phyloP scores from a whole-genome alignment of 2,888 invertebrate species.

The Globia sparganii region DNA sequence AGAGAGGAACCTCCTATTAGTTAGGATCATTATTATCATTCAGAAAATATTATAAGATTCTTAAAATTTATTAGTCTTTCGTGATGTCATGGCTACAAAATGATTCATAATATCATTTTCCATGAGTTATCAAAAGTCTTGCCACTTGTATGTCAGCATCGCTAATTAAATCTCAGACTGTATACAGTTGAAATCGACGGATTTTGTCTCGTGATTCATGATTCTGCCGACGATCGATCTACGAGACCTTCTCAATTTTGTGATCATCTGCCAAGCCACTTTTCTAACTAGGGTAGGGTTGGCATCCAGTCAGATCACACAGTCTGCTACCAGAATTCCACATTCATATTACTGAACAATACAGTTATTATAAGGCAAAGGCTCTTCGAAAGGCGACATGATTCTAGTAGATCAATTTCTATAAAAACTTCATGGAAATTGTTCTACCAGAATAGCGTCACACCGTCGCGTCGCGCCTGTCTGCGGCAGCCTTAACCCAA shows the following conservation, averaged over 20 bases:
- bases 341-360: not conserved
- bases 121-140: not conserved
- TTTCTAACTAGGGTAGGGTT: not conserved
- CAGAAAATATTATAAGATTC: conserved; percentile 10
- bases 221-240: not conserved
- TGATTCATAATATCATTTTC: conserved; percentile 27
- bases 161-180: conserved; percentile 4
- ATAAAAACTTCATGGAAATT: too few relatives aligned
- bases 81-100: conserved; percentile 15
- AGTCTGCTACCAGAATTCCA: not conserved
- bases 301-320: not conserved
- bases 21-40: not conserved
- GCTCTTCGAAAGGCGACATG: too few relatives aligned
- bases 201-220: conserved; percentile 26
- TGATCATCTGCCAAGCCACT: not conserved
- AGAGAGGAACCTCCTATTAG: too few relatives aligned
- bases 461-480: too few relatives aligned
- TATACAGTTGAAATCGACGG: not conserved
- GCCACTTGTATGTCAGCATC: conserved; percentile 20
- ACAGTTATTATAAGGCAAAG: not conserved
- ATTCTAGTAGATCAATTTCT: too few relatives aligned
- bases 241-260: not conserved
- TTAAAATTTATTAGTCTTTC: not conserved
- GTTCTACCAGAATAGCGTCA: too few relatives aligned
- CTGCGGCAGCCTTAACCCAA: not conserved